These are phyloP conservation scores for Eulemur mongoz DNA, from an alignment of 2,797 vertebrate genomes.

Conservation along the genomic window DNA sequence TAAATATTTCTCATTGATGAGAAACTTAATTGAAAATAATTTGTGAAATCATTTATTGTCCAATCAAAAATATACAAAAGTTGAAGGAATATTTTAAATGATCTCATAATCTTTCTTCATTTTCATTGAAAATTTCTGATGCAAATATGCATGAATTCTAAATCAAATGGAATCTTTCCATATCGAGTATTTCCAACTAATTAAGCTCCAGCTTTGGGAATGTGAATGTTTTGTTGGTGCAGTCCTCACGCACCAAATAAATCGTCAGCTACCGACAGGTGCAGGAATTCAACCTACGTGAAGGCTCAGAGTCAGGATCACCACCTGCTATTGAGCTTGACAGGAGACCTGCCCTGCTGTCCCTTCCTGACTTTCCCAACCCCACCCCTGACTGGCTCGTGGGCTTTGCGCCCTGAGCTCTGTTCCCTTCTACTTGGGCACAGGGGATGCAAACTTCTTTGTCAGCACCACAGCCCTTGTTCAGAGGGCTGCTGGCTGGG, in stretches of 20 bases:
- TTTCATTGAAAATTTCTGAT: neutral
- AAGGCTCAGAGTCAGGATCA: neutral
- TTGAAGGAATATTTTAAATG: constrained; percentile 2
- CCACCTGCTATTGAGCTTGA: too few relatives aligned
- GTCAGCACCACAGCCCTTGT: neutral
- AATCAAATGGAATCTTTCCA: neutral
- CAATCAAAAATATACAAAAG: neutral
- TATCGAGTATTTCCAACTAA: neutral
- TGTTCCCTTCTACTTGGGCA: neutral
- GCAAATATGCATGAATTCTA: neutral
- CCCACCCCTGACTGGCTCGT: neutral
- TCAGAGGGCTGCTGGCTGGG: neutral
- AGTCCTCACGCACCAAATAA: fast-evolving
- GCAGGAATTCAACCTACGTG: neutral
- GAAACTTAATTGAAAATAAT: neutral
- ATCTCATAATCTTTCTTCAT: neutral
- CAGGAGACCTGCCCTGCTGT: neutral
- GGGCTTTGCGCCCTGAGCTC: neutral
- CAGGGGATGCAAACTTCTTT: neutral
- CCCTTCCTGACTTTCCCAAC: neutral
- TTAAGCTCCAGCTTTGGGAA: neutral
- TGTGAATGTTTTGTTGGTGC: neutral
- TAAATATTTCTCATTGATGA: neutral
- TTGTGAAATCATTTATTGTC: neutral
- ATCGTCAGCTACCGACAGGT: neutral